Evolutionary conservation across 2,888 invertebrate genomes (phyloP).

Genomic region (Xanthostigma xanthostigma): DNA sequence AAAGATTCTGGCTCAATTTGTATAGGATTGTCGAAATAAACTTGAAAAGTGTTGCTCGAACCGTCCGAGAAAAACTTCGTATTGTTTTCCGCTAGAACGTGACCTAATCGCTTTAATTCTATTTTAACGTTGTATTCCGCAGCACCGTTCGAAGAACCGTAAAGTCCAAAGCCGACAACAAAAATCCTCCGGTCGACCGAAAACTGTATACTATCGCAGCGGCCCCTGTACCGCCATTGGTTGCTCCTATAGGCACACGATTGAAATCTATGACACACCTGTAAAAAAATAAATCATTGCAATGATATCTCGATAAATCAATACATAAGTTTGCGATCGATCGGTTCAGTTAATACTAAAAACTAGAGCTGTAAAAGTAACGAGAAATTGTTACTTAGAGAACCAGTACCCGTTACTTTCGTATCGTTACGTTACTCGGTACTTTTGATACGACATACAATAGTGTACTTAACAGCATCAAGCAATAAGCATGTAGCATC

Average conservation of each 20-base stretch:
- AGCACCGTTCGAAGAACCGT: constrained; percentile 91
- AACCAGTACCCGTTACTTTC: no score
- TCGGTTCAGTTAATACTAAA: no score
- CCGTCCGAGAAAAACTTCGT: constrained; percentile 94
- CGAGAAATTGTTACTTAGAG: no score
- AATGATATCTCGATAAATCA: background rate
- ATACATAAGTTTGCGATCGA: no score
- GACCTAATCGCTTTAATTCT: constrained; percentile 78
- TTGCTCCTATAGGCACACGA: constrained; percentile 93
- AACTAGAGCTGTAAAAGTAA: no score
- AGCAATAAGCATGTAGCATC: no score
- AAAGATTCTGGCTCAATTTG: constrained; percentile 88
- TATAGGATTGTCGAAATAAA: constrained; percentile 68
- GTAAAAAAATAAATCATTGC: constrained; percentile 18
- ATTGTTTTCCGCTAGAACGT: constrained; percentile 77
- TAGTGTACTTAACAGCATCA: no score
- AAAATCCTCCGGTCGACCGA: constrained; percentile 91
- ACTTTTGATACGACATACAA: no score
- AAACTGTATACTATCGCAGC: constrained; percentile 94
- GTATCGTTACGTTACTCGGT: no score
- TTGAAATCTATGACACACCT: constrained; percentile 91
- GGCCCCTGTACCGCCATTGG: constrained; percentile 92
- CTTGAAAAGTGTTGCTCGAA: constrained; percentile 89
- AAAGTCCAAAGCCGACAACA: constrained; percentile 88
- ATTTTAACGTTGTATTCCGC: constrained; percentile 91